phyloP scores from a whole-genome alignment of 2,888 invertebrate species.

The Caenorhabditis afra region DNA sequence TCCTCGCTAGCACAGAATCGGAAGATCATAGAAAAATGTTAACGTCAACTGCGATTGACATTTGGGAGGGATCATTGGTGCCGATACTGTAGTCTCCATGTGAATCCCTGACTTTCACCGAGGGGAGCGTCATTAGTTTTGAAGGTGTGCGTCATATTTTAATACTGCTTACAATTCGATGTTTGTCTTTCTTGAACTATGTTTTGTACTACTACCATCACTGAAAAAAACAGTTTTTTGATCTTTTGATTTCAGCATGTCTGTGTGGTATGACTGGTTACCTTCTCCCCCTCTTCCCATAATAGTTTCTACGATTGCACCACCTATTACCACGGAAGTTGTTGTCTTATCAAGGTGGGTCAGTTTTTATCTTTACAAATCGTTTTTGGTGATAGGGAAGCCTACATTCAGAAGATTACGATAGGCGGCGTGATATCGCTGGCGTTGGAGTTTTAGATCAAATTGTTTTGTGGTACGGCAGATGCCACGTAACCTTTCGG shows the following conservation, averaged over 20 bases:
- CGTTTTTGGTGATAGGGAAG: no score
- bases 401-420: no score
- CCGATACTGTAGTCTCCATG: not conserved
- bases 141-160: no score
- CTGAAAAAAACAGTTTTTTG: no score
- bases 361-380: no score
- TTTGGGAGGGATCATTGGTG: not conserved
- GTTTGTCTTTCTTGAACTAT: constrained; percentile 3
- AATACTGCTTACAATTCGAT: not conserved
- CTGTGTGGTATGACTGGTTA: not conserved
- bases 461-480: no score
- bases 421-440: no score
- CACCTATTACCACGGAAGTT: no score
- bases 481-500: no score
- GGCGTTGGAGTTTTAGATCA: no score
- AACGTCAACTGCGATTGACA: not conserved
- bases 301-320: not conserved
- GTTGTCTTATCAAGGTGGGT: no score
- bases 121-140: no score
- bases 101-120: not conserved
- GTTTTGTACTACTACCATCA: not conserved
- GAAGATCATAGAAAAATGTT: not conserved
- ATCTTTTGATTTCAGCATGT: constrained; percentile 15
- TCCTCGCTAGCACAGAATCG: not conserved
- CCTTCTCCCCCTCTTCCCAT: not conserved